Base-by-base conservation (phyloP, 1,140 invertebrate genomes). In the Drosophila obscura region DNA sequence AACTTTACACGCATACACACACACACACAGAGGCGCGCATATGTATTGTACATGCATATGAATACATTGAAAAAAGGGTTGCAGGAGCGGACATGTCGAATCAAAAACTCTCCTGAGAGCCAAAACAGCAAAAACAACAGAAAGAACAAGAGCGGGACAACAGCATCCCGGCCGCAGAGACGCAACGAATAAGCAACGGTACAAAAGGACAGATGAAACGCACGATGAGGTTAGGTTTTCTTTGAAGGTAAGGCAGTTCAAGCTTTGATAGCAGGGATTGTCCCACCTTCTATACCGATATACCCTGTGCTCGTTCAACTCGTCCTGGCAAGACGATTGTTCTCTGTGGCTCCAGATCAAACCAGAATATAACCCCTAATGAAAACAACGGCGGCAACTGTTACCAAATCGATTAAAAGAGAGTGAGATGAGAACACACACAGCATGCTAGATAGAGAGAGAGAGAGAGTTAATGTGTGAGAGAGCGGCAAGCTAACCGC, bases 331-430 rank as follows among this genome's bases (percentile, higher is more conserved):
- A 5, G 35, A 13, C 55, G 61, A 68, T 71, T 77, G 74, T 77
- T 52, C 35, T 45, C 24, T 11, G 50, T 45, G 48, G 63, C 35
- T 77, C 72, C 73, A 81, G 82, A 81, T 84, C 74, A 83, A 88
- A 81, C 75, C 82, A 83, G 66, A 83, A 83, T 87, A 83, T 87
- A 87, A 87, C 82, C 82, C 82, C 77, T 88, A 88, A 88, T 88
- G 79, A 88, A 88, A 87, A 87, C 73, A 73, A 67, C 62, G 68
- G 76, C 80, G 80, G 57, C 77, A 85, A 81, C 66, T 85, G 81
- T 87, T 81, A 78, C 74, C 69, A 65, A 87, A 87, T 85, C 81
- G 78, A 87, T 81, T 87, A 62, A 77, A 81, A 77, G 73, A 69
- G 67, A 65, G 66, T 73, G 80, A 63, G 76, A 62, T 11, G 11